Evolutionary conservation across 2,113 vertebrate species (phyloP).

Genomic region (Abramis brama): DNA sequence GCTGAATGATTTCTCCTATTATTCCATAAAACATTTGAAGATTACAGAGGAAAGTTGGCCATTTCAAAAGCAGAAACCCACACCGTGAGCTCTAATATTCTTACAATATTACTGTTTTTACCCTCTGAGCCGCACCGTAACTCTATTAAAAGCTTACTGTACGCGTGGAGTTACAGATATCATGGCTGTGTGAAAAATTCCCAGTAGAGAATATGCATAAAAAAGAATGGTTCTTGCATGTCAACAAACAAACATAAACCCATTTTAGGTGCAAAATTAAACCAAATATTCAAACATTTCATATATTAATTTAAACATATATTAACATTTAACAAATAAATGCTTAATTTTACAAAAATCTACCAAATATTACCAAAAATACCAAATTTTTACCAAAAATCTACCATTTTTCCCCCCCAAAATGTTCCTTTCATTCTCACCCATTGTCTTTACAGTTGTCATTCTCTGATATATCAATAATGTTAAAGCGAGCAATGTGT

Average conservation of each 20-base stretch:
- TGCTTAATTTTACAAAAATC: too few relatives aligned
- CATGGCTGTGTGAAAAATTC: not conserved
- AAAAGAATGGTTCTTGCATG: too few relatives aligned
- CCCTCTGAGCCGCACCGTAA: not conserved
- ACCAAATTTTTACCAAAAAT: not conserved
- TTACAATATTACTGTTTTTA: constrained; percentile 40
- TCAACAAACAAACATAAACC: not conserved
- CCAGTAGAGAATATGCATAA: not conserved
- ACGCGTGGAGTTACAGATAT: constrained; percentile 13
- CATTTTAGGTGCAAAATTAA: not conserved
- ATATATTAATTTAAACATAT: not conserved
- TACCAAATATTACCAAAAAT: not conserved
- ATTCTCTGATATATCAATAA: not conserved
- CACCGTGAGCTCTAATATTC: constrained; percentile 42
- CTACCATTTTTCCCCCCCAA: not conserved
- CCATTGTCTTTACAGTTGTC: not conserved
- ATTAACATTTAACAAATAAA: not conserved
- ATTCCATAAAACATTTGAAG: constrained; percentile 88
- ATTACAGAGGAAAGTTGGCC: constrained; percentile 82
- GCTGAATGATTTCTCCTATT: constrained; percentile 86
- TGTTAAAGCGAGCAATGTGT: not conserved
- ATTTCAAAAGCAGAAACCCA: constrained; percentile 84
- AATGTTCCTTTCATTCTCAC: too few relatives aligned
- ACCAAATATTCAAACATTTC: not conserved
- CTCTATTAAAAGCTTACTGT: not conserved